Evolutionary conservation across 1,140 invertebrate species (phyloP).

Genomic region (Oreohelix idahoensis): DNA sequence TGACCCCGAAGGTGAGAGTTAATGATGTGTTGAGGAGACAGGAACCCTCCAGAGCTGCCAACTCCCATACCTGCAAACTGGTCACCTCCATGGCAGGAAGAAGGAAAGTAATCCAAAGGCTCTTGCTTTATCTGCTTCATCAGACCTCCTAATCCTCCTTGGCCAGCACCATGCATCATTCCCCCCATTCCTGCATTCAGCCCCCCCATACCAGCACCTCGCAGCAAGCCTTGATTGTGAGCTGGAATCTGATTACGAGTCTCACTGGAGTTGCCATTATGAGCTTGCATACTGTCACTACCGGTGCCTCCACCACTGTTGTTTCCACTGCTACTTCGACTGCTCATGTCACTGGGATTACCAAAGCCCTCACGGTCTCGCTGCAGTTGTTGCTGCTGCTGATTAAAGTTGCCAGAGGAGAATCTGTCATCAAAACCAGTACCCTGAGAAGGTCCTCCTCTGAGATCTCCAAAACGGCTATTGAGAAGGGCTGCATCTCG

Average conservation of each 20-base stretch:
- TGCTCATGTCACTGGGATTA: not conserved
- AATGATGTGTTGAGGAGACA: slow-evolving; percentile 33
- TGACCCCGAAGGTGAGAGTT: slow-evolving; percentile 34
- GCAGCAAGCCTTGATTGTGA: slow-evolving; percentile 38
- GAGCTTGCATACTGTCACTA: slow-evolving; percentile 3
- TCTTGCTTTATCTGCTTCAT: slow-evolving; percentile 43
- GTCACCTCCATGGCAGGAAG: slow-evolving; percentile 32
- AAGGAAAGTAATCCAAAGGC: slow-evolving; percentile 40
- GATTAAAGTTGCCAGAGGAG: slow-evolving; percentile 26
- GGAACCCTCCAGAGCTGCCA: slow-evolving; percentile 18
- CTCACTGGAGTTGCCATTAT: slow-evolving; percentile 7
- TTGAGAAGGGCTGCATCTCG: slow-evolving; percentile 38
- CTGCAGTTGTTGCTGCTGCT: slow-evolving; percentile 24
- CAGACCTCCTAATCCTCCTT: slow-evolving; percentile 1
- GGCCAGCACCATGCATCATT: slow-evolving; percentile 26
- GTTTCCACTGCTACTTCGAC: not conserved
- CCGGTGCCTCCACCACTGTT: not conserved
- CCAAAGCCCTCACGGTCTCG: slow-evolving; percentile 22
- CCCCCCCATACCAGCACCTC: slow-evolving; percentile 9
- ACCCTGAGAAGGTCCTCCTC: slow-evolving; percentile 10
- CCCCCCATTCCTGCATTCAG: slow-evolving; percentile 10
- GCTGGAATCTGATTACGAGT: slow-evolving; percentile 31
- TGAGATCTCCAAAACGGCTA: slow-evolving; percentile 39
- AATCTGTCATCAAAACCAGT: slow-evolving; percentile 33
- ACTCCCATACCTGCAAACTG: slow-evolving; percentile 36